phyloP scores from a whole-genome alignment of 2,797 vertebrate species.

The Cossypha niveicapilla region DNA sequence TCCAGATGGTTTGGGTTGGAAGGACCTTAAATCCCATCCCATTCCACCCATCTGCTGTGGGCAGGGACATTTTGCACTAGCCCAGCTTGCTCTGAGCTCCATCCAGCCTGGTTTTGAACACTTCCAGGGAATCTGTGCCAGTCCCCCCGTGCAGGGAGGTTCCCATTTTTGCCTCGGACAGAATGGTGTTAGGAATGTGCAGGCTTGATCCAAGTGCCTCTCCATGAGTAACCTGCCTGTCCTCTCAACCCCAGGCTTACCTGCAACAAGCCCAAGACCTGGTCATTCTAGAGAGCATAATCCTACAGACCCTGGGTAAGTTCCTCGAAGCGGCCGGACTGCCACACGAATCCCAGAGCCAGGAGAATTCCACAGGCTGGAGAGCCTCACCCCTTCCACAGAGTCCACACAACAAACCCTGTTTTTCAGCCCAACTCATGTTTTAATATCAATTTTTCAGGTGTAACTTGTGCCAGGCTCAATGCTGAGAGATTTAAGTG shows the following conservation, averaged over 20 bases:
- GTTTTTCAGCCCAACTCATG: not conserved
- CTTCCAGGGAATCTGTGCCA: not conserved
- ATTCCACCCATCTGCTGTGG: not conserved
- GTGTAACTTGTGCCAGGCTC: not conserved
- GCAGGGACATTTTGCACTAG: not conserved
- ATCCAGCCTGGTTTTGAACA: not conserved
- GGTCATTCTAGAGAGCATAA: slow-evolving; percentile 98
- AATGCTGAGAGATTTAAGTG: not conserved
- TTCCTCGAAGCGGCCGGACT: slow-evolving; percentile 78
- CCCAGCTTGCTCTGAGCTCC: not conserved
- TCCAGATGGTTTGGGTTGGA: not conserved
- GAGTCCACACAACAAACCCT: not conserved
- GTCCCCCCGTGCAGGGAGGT: not conserved
- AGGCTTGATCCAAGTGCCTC: slow-evolving; percentile 66
- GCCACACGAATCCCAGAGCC: slow-evolving; percentile 61
- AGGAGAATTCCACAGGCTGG: not conserved
- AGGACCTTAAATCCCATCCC: not conserved
- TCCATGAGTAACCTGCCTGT: slow-evolving; percentile 84
- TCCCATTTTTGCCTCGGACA: slow-evolving; percentile 5
- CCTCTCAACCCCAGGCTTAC: slow-evolving; percentile 91
- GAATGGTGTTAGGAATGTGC: slow-evolving; percentile 38
- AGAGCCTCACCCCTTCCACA: not conserved
- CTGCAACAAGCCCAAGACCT: slow-evolving; percentile 98
- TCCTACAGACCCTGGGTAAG: slow-evolving; percentile 98
- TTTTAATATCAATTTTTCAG: not conserved